Evolutionary conservation across 2,113 vertebrate species (phyloP).

Genomic region (Hypomesus transpacificus): DNA sequence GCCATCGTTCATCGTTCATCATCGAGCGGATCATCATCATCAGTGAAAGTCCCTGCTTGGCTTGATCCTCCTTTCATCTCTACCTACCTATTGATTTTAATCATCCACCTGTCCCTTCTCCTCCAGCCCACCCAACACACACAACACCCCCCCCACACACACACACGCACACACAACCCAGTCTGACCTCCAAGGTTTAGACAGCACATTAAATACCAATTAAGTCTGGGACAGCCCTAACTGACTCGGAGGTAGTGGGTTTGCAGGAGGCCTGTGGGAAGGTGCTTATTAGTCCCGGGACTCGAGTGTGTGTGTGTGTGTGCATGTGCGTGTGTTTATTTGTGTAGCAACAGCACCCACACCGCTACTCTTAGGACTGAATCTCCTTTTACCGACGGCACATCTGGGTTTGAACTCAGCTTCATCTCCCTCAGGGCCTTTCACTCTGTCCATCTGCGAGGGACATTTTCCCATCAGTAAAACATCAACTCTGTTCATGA

Average conservation of each 20-base stretch:
- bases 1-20: conserved; percentile 61
- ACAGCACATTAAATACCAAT: conserved; percentile 71
- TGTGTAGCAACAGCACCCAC: background rate
- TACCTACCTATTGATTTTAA: conserved; percentile 33
- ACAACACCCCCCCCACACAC: conserved; percentile 19
- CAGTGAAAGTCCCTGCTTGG: conserved; percentile 23
- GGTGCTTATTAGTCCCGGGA: conserved; percentile 64
- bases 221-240: conserved; percentile 54
- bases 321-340: conserved; percentile 1
- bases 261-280: conserved; percentile 60
- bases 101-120: conserved; percentile 12
- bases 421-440: background rate
- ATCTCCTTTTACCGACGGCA: background rate
- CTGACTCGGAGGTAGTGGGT: conserved; percentile 53
- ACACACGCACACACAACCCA: conserved; percentile 39
- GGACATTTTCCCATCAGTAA: conserved; percentile 10
- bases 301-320: conserved; percentile 30
- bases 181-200: conserved; percentile 59
- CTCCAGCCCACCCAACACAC: background rate
- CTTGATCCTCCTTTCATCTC: conserved; percentile 37
- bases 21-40: background rate
- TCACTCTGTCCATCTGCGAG: conserved; percentile 5
- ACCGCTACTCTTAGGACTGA: conserved; percentile 18
- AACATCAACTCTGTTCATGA: conserved; percentile 19
- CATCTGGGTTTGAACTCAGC: conserved; percentile 47